Evolutionary conservation across 2,113 vertebrate genomes (phyloP).

Genomic region (Petrocephalus microphthalmus): DNA sequence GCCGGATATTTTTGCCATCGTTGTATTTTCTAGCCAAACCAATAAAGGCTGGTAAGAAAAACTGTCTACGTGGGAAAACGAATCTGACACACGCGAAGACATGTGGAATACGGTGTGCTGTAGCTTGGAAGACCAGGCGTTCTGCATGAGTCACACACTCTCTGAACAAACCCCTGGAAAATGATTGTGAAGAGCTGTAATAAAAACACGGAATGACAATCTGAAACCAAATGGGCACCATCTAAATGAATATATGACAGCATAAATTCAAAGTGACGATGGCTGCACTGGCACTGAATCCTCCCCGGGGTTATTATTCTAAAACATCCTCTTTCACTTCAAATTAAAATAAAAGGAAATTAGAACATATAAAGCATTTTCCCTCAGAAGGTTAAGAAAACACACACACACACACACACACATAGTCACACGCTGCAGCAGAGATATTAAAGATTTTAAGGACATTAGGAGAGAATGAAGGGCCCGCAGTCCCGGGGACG

Average conservation of each 20-base stretch:
- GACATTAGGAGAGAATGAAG: conserved; percentile 6
- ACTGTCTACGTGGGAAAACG: background rate
- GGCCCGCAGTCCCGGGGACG: background rate
- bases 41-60: background rate
- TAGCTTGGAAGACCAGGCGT: background rate
- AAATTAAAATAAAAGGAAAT: conserved; percentile 13
- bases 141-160: background rate
- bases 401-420: background rate
- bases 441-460: background rate
- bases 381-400: background rate
- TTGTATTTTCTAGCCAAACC: background rate
- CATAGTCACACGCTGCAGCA: background rate
- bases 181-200: background rate
- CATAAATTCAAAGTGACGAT: background rate
- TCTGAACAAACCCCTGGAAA: background rate
- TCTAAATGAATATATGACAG: background rate
- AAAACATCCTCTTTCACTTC: background rate
- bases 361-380: background rate
- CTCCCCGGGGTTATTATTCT: background rate
- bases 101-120: background rate
- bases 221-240: background rate
- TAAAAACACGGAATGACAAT: conserved; percentile 1
- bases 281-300: background rate
- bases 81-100: background rate
- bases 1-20: background rate